A percentile compares a stretch with the other conserved stretches of the same genome.
Evolutionary conservation across 2,797 vertebrate genomes (phyloP).

Genomic region (Sebastiscus tertius): DNA sequence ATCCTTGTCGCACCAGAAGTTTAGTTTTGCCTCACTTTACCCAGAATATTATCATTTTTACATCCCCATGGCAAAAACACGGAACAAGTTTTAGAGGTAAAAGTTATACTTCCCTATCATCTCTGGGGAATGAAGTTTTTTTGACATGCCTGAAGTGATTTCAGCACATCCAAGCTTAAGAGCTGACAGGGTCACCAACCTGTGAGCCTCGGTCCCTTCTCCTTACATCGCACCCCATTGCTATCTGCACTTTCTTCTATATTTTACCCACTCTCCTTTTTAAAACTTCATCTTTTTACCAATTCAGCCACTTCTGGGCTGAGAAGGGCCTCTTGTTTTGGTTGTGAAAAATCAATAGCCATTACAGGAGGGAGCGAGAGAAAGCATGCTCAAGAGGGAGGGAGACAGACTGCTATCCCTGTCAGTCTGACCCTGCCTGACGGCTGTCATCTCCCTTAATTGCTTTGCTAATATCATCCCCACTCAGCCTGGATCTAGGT

Average conservation of each 20-base stretch:
- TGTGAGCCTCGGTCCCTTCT: constrained; percentile 16
- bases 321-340: constrained; percentile 73
- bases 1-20: constrained; percentile 6
- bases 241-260: not conserved
- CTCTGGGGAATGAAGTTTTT: constrained; percentile 57
- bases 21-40: constrained; percentile 14
- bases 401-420: constrained; percentile 65
- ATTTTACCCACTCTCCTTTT: not conserved
- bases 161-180: constrained; percentile 47
- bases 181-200: constrained; percentile 51
- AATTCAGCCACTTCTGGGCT: constrained; percentile 53
- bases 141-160: constrained; percentile 55
- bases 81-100: constrained; percentile 19
- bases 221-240: not conserved
- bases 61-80: constrained; percentile 32
- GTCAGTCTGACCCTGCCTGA: constrained; percentile 79
- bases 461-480: constrained; percentile 83
- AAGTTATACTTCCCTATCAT: constrained; percentile 43
- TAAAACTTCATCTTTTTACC: constrained; percentile 44
- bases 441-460: constrained; percentile 85
- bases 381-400: constrained; percentile 32
- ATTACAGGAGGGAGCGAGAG: constrained; percentile 63
- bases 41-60: constrained; percentile 24
- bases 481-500: constrained; percentile 80
- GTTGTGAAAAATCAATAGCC: constrained; percentile 80